Conservation (phyloP, 2,113 vertebrate species). For the Laterallus jamaicensis region DNA sequence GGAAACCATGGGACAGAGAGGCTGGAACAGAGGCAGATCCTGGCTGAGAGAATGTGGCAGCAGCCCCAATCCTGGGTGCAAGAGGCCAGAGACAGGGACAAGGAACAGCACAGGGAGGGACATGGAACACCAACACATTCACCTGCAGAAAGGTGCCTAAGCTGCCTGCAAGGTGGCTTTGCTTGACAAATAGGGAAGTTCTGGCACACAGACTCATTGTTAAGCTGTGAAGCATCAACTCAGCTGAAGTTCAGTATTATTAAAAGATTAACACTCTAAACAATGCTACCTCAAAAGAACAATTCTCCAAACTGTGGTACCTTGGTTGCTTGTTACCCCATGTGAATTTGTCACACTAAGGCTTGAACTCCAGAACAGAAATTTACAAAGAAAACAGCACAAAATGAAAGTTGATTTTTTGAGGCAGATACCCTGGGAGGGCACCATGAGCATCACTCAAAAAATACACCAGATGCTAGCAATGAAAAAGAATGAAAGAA, state of each 20-base stretch:
- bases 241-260: background rate
- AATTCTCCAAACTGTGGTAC: background rate
- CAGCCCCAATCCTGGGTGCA: fast-evolving
- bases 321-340: fast-evolving
- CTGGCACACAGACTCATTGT: background rate
- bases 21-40: background rate
- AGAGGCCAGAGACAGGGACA: background rate
- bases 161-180: background rate
- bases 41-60: background rate
- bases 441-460: background rate
- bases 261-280: background rate
- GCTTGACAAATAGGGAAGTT: background rate
- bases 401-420: background rate
- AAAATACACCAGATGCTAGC: background rate
- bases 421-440: background rate
- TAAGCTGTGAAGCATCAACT: background rate
- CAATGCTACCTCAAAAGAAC: background rate
- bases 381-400: background rate
- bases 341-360: background rate
- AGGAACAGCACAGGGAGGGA: background rate
- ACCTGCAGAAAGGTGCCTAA: background rate
- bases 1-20: background rate
- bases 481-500: too few species aligned
- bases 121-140: fast-evolving
- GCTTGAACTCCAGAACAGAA: background rate